Percentiles rank a stretch among this genome's conserved stretches.
Evolutionary conservation across 2,888 invertebrate species (phyloP).

Genomic region (Xanthia togata): DNA sequence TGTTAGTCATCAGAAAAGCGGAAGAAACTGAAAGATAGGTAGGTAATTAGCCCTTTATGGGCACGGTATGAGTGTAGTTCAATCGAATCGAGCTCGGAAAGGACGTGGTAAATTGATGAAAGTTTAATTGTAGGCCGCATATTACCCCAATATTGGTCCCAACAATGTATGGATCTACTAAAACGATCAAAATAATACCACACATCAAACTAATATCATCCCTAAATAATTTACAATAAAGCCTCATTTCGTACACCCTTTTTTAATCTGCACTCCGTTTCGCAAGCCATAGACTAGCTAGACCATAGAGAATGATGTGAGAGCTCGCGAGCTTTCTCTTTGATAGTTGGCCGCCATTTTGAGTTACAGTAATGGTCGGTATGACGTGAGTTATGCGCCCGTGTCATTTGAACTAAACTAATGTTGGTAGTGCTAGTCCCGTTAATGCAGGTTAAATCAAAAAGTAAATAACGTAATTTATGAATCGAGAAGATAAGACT

Average conservation of each 20-base stretch:
- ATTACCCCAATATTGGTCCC: slow-evolving; percentile 47
- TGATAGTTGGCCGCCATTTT: slow-evolving; percentile 89
- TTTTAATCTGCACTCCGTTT: slow-evolving; percentile 75
- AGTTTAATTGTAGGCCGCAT: neutral
- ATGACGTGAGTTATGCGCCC: slow-evolving; percentile 86
- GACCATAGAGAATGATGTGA: slow-evolving; percentile 88
- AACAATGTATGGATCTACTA: slow-evolving; percentile 49
- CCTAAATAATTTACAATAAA: slow-evolving; percentile 63
- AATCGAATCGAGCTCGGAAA: neutral
- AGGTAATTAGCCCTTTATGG: neutral
- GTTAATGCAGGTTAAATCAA: slow-evolving; percentile 82
- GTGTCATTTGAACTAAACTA: slow-evolving; percentile 85
- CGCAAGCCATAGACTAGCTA: slow-evolving; percentile 81
- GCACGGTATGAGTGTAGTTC: too few relatives aligned
- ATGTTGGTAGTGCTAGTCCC: slow-evolving; percentile 82
- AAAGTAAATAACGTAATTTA: slow-evolving; percentile 73
- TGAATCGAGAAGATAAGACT: slow-evolving; percentile 35
- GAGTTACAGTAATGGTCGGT: slow-evolving; percentile 87
- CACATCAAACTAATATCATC: slow-evolving; percentile 56
- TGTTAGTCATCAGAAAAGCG: neutral
- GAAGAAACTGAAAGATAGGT: neutral
- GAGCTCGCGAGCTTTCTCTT: slow-evolving; percentile 88
- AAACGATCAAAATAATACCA: slow-evolving; percentile 72
- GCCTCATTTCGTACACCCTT: slow-evolving; percentile 61
- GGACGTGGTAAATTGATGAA: neutral